Evolutionary conservation across 2,888 invertebrate species (phyloP), one percentile per base, ranked within the genome.

Genomic region (Thecocarcelia acutangulata): DNA sequence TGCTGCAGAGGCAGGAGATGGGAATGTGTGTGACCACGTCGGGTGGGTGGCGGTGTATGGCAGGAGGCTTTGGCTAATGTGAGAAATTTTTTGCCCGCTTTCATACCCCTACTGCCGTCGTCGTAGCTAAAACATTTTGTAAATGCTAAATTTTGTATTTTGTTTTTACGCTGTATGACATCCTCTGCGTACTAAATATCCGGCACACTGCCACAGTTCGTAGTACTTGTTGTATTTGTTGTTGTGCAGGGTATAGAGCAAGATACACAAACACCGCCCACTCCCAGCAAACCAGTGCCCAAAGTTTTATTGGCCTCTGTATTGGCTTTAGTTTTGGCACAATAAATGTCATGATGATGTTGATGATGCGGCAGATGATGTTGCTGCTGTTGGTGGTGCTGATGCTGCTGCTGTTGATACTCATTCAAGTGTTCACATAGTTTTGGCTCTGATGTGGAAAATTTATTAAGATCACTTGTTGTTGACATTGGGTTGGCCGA

Each of bases 101-200:
- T 84, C 33, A 72, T 42, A 69, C 61, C 68, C 58, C 73, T 76
- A 6, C 54, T 40, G 12, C 44, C 70, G 61, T 46, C 76, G 56
- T 70, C 66, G 59, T 77, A 72, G 28, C 64, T 59, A 52, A 54
- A 78, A 64, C 56, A 77, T 37, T 76, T 68, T 52, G 44, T 44
- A 68, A 74, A 74, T 68, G 72, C 48, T 76, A 77, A 83, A 74
- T 70, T 77, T 77, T 63, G 64, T 12, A 74, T 64, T 64, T 78
- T 74, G 54, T 59, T 90, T 83, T 87, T 90, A 83, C 89, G 89
- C 85, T 89, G 87, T 86, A 89, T 88, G 85, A 90, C 89, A 85
- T 89, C 88, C 87, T 90, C 90, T 87, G 89, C 89, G 88, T 90
- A 90, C 90, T 90, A 90, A 87, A 90, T 90, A 85, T 90, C 90